Evolutionary conservation across 2,888 invertebrate species (phyloP).

Genomic region (Hetaerina titia): DNA sequence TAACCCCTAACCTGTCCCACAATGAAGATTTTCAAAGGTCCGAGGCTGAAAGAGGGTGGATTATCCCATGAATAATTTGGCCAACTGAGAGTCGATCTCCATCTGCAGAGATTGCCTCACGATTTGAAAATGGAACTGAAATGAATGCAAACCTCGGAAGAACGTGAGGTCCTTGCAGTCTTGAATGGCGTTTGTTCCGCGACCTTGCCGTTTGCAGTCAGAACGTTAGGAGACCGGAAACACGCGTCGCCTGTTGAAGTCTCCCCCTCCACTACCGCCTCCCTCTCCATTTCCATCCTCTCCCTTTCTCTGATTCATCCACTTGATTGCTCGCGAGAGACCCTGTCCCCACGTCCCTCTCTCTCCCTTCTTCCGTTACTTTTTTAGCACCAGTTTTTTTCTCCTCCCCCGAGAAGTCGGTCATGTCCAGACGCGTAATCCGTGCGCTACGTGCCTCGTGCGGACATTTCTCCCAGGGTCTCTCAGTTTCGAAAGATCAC

Average conservation of each 20-base stretch:
- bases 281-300: background rate
- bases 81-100: background rate
- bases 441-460: background rate
- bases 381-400: background rate
- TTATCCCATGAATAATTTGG: no score
- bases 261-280: background rate
- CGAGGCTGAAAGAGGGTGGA: no score
- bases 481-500: background rate
- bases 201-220: no score
- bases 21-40: no score
- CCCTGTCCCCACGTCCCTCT: background rate
- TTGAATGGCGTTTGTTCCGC: slow-evolving; percentile 4
- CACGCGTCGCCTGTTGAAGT: background rate
- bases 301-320: background rate
- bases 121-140: background rate
- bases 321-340: background rate
- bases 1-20: no score
- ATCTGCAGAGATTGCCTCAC: background rate
- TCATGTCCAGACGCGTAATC: background rate
- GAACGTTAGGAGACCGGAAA: background rate
- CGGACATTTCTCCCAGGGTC: background rate
- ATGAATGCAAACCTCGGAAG: background rate
- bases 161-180: background rate
- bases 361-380: background rate
- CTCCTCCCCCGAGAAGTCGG: background rate